Conservation (phyloP, 2,113 vertebrate genomes). For the Nyctibius bracteatus region DNA sequence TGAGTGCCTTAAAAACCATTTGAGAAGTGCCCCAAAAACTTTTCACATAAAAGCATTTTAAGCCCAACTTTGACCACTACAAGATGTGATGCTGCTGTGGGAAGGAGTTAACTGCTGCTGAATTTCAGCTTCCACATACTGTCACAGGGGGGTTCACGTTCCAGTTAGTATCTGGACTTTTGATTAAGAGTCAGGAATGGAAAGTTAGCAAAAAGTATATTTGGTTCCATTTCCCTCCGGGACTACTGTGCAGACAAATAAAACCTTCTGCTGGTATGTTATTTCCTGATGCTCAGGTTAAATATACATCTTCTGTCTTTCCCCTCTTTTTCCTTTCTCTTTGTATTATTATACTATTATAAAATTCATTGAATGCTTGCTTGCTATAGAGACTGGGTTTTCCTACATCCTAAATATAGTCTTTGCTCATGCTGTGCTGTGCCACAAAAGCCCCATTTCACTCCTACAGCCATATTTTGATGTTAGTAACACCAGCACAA, state of each 20-base stretch:
- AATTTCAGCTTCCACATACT: not conserved
- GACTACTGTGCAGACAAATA: not conserved
- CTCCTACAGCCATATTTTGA: not conserved
- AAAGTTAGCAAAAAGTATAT: not conserved
- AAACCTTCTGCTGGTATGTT: not conserved
- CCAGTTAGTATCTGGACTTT: not conserved
- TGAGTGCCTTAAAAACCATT: not conserved
- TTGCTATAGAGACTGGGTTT: not conserved
- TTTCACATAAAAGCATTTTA: not conserved
- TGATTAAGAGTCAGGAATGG: not conserved
- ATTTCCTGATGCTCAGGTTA: not conserved
- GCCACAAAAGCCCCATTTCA: not conserved
- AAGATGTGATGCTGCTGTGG: not conserved
- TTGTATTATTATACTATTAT: not conserved
- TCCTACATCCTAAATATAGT: not conserved
- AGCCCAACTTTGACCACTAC: rapidly evolving
- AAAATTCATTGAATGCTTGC: not conserved
- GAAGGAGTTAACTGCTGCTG: not conserved
- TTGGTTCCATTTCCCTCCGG: not conserved
- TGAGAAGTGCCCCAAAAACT: not conserved
- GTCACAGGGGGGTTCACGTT: not conserved
- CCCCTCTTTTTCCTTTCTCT: not conserved
- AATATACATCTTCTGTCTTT: not conserved
- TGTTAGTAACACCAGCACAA: not conserved
- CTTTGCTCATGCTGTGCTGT: not conserved